Evolutionary conservation across 2,113 vertebrate species (phyloP).

Genomic region (Rafetus swinhoei): DNA sequence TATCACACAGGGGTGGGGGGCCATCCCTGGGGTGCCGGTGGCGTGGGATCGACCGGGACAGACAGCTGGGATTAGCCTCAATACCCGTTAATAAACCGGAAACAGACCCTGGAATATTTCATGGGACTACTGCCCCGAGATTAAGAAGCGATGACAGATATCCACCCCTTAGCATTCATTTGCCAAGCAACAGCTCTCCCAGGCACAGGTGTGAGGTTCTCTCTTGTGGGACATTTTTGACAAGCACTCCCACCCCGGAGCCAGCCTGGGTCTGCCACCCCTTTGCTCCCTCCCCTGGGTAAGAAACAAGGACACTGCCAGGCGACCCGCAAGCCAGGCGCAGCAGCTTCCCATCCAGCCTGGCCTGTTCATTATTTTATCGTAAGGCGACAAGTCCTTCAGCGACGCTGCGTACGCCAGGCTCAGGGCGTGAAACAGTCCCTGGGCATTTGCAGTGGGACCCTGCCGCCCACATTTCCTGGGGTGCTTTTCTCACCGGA

Average conservation of each 20-base stretch:
- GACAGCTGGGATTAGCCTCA: not conserved
- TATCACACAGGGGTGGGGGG: not conserved
- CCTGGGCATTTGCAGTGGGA: not conserved
- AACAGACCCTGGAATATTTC: not conserved
- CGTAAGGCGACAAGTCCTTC: not conserved
- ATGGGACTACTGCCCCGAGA: not conserved
- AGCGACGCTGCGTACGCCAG: not conserved
- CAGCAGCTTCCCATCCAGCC: not conserved
- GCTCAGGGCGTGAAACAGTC: not conserved
- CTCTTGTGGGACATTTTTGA: not conserved
- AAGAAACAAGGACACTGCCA: not conserved
- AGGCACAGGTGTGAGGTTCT: not conserved
- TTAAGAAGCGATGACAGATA: not conserved
- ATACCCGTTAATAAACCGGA: not conserved
- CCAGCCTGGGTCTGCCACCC: not conserved
- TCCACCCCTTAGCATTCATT: not conserved
- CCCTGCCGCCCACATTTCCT: not conserved
- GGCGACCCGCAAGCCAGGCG: not conserved
- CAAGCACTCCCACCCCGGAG: not conserved
- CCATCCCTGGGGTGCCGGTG: fast-evolving
- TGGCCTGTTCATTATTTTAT: not conserved
- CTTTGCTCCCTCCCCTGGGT: not conserved
- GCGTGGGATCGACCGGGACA: not conserved
- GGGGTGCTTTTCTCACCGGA: not conserved
- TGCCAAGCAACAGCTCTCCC: not conserved